Conservation (phyloP, 2,113 vertebrate species). For the Psittacula cyanocephala region DNA sequence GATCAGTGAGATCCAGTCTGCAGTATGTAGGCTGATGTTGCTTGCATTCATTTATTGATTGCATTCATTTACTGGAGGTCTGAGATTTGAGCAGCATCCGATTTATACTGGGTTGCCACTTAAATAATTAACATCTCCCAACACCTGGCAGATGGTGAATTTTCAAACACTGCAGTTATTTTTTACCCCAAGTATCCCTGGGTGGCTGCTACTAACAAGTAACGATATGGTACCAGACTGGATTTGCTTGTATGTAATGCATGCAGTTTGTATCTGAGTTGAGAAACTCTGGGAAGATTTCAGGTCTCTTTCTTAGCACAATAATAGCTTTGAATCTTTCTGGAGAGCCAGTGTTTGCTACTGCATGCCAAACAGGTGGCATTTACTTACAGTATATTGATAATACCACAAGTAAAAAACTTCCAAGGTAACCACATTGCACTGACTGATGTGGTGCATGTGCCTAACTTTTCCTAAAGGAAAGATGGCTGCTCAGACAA, state of each 20-base stretch:
- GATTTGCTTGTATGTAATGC: neutral
- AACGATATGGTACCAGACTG: neutral
- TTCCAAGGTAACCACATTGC: neutral
- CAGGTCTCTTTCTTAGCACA: neutral
- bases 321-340: neutral
- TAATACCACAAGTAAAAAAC: neutral
- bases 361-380: neutral
- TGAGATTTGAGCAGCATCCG: neutral
- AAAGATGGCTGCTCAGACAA: neutral
- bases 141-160: neutral
- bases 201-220: neutral
- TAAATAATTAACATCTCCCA: neutral
- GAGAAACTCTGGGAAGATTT: neutral
- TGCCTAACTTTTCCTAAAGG: neutral
- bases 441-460: neutral
- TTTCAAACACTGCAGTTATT: neutral
- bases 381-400: neutral
- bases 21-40: neutral
- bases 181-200: neutral
- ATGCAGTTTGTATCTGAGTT: neutral
- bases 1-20: neutral
- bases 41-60: neutral
- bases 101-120: neutral
- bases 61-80: neutral
- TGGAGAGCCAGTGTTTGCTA: neutral